phyloP scores from a whole-genome alignment of 2,888 invertebrate species.

The Agrochola lota region DNA sequence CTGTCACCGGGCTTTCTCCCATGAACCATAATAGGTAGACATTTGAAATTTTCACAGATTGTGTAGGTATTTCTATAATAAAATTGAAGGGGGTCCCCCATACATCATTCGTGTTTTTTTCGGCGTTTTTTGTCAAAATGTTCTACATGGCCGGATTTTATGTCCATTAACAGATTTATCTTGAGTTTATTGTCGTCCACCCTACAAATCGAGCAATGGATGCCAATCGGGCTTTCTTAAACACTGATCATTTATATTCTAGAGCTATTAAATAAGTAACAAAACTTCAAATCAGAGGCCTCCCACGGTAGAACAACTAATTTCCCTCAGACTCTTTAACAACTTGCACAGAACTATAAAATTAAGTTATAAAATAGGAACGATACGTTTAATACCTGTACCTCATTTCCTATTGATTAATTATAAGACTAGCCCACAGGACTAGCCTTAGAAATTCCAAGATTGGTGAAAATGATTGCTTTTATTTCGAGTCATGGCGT shows the following conservation, averaged over 20 bases:
- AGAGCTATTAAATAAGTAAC: not conserved
- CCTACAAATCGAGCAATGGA: not conserved
- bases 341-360: slow-evolving; percentile 16
- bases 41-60: too few species aligned
- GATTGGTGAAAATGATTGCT: not conserved
- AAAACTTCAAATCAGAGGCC: not conserved
- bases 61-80: too few species aligned
- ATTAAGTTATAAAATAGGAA: slow-evolving; percentile 6
- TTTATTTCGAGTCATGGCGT: not conserved
- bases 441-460: not conserved
- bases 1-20: too few species aligned
- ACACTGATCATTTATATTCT: not conserved
- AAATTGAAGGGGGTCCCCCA: too few species aligned
- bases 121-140: too few species aligned
- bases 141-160: too few species aligned
- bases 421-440: not conserved
- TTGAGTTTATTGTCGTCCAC: not conserved
- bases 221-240: too few species aligned
- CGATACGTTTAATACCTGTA: slow-evolving; percentile 6
- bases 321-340: slow-evolving; percentile 8
- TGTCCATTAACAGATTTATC: not conserved
- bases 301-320: slow-evolving; percentile 12
- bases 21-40: too few species aligned
- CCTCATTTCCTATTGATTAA: slow-evolving; percentile 4
- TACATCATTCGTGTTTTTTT: too few species aligned